Evolutionary conservation across 2,797 vertebrate species (phyloP), one percentile per base, ranked within the genome.

Genomic region (Myotis planiceps): DNA sequence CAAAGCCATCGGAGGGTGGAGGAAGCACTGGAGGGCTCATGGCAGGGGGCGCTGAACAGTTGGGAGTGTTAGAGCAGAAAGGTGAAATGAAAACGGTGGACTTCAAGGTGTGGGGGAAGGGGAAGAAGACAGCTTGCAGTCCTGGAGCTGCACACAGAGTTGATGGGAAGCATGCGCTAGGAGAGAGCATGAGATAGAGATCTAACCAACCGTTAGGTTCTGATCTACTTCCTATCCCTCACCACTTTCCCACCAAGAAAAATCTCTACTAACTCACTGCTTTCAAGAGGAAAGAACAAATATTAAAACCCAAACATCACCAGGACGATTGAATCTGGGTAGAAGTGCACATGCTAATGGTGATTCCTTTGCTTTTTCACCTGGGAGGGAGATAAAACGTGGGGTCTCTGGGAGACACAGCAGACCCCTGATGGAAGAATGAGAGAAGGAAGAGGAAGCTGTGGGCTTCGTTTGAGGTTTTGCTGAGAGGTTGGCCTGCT

Each of bases 391-490:
- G 18, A 72, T 34, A 63, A 9, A 60, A 55, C 21, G 34, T 16
- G 9, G 3, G 16, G 19, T 85, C 5, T 82, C 6, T 72, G 37
- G 42, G 47, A 49, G n/a, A 96, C 42, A 87, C 32, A 37, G 47
- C 45, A 74, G 37, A 72, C 2, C 0, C 5, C 19, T 71, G 47
- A 19, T 6, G 39, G 69, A 82, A 92, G 79, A 76, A 72, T 84
- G 16, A 39, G 21, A 87, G 34, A 89, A 53, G 25, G 39, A 80
- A 78, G 75, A 90, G 81, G 92, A 75, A 86, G 92, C 14, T 66
- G 27, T 10, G n/a, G 79, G 2, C 39, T 66, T 93, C n/a, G 3
- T 47, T 25, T 2, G 13, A 47, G 71, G 71, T 75, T 94, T 65
- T 80, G 49, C 87, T 0, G 32, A 49, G 25, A 88, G 42, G 88